Evolutionary conservation across 2,113 vertebrate genomes (phyloP), one percentile per base, ranked within the genome.

Genomic region (Odocoileus hemionus): DNA sequence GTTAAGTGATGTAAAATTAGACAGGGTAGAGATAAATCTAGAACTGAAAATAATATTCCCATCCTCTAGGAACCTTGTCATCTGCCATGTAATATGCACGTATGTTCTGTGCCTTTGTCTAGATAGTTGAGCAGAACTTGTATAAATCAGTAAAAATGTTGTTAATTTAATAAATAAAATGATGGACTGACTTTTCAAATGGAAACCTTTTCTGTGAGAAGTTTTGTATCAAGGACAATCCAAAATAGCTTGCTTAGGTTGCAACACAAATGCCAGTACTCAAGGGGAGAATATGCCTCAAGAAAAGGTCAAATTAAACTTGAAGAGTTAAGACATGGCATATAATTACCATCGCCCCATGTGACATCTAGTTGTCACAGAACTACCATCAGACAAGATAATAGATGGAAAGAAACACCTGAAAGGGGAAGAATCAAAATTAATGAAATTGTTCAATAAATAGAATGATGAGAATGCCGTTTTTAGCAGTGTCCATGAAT

Each of bases 101-200:
- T 30, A 64, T 15, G 6, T 84, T 91, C 85, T 43, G 3, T 61
- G 57, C 19, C 52, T 91, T 91, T 67, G 26, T 96, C 54, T 80
- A 61, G 67, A 78, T 4, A 52, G 67, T 52, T 96, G 47, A 39
- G 4, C 3, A 82, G 36, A 93, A 55, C 39, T 6, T 60, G 5
- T 86, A 55, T 33, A 60, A 95, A 60, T 86, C 19, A 60, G 13
- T 4, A 50, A 93, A 88, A 93, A 43, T 43, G 52, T 21, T 39
- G 21, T 85, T 79, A 89, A 28, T 89, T 97, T 30, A 54, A 82
- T 93, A 96, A 82, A 67, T 19, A 36, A 86, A 93, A 93, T 58
- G 67, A 33, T 4, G 43, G 43, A 39, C 52, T 54, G 90, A 60
- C 39, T 92, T 89, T 89, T 89, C 33, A 88, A 5, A 36, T 15